phyloP scores from a whole-genome alignment of 2,888 invertebrate species.

The Cheilosia soror region DNA sequence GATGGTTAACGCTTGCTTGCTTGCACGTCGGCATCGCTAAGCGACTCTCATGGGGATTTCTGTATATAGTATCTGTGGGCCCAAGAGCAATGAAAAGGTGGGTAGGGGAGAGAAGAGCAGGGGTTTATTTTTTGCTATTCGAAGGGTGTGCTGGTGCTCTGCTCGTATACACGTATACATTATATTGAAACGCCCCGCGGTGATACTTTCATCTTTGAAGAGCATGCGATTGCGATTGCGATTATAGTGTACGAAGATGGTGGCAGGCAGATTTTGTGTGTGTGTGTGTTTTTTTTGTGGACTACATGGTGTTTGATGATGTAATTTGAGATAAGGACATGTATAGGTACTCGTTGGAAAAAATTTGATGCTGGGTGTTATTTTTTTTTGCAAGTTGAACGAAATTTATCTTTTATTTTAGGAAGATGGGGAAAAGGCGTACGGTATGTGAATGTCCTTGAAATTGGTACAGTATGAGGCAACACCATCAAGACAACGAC shows the following conservation, averaged over 20 bases:
- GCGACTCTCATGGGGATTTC: slow-evolving; percentile 40
- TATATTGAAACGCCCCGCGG: slow-evolving; percentile 2
- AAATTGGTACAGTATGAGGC: no score
- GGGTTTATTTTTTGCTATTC: background rate
- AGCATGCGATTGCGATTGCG: slow-evolving; percentile 41
- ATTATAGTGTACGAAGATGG: slow-evolving; percentile 26
- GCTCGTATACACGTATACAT: background rate
- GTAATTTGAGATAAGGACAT: slow-evolving; percentile 47
- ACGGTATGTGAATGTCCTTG: no score
- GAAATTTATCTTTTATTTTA: slow-evolving; percentile 5
- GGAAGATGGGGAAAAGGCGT: background rate
- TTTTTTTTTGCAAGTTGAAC: background rate
- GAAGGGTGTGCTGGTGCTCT: background rate
- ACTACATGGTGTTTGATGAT: slow-evolving; percentile 14
- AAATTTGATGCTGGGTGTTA: background rate
- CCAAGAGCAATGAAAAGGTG: no score
- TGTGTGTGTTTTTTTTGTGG: background rate
- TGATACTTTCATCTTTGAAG: slow-evolving; percentile 35
- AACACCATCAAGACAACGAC: no score
- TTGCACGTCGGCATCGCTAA: slow-evolving; percentile 33
- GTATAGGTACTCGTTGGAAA: background rate
- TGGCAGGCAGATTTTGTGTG: slow-evolving; percentile 1
- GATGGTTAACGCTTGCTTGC: slow-evolving; percentile 22
- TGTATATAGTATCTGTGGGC: background rate
- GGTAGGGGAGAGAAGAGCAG: no score